Conservation (phyloP, 2,113 vertebrate species). For the Xyliphius kryptos region DNA sequence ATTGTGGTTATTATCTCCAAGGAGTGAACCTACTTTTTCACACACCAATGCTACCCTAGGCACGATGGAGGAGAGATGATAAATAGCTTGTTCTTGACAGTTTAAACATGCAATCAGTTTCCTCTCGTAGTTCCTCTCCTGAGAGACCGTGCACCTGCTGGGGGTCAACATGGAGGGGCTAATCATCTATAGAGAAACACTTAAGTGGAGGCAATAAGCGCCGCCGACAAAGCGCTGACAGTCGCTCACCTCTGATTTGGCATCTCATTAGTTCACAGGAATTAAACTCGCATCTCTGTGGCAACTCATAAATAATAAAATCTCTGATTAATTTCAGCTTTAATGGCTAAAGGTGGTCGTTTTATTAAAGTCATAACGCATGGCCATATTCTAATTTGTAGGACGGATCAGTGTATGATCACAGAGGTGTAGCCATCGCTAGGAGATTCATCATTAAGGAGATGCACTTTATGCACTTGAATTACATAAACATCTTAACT, state of each 20-base stretch:
- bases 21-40: constrained; percentile 10
- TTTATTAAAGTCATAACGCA: constrained; percentile 13
- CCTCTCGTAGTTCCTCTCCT: constrained; percentile 10
- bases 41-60: constrained; percentile 2
- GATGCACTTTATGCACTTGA: constrained; percentile 2
- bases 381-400: neutral
- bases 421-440: neutral
- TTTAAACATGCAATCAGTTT: constrained; percentile 49
- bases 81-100: constrained; percentile 36
- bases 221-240: constrained; percentile 36
- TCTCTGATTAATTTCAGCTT: constrained; percentile 6
- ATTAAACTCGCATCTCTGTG: constrained; percentile 44
- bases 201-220: neutral
- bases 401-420: neutral
- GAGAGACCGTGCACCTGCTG: constrained; percentile 13
- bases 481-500: too few relatives aligned
- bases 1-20: constrained; percentile 27
- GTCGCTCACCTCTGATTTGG: constrained; percentile 45
- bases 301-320: constrained; percentile 45
- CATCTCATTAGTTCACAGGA: constrained; percentile 44
- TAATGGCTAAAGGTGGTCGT: constrained; percentile 11
- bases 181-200: constrained; percentile 21
- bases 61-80: constrained; percentile 31
- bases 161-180: constrained; percentile 8
- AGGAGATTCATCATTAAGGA: neutral